These are phyloP conservation scores for Anser cygnoides DNA, from an alignment of 2,113 vertebrate genomes.

Conservation along the genomic window DNA sequence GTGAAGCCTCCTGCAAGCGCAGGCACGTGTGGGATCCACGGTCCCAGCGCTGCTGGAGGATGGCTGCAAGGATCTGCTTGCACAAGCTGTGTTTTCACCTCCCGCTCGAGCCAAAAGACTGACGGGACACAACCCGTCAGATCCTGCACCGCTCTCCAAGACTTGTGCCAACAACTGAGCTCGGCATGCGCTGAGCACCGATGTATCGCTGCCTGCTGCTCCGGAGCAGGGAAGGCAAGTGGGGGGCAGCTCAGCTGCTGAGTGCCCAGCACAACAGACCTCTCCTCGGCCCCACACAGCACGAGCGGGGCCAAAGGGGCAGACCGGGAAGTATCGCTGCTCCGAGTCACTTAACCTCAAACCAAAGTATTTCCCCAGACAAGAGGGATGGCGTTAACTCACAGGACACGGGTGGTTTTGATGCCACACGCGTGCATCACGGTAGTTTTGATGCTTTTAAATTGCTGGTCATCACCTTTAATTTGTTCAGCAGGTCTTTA, in stretches of 20 bases:
- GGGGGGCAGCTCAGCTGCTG: not conserved
- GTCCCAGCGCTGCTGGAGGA: too few relatives aligned
- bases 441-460: not conserved
- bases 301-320: not conserved
- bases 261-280: too few relatives aligned
- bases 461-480: not conserved
- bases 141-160: too few relatives aligned
- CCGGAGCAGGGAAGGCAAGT: rapidly evolving
- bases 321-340: rapidly evolving
- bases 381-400: too few relatives aligned
- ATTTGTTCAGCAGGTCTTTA: not conserved
- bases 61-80: rapidly evolving
- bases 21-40: not conserved
- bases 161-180: not conserved
- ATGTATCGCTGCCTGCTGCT: rapidly evolving
- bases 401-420: rapidly evolving
- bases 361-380: not conserved
- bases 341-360: rapidly evolving
- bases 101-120: not conserved
- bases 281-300: not conserved
- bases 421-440: rapidly evolving
- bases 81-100: too few relatives aligned
- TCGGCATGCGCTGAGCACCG: rapidly evolving
- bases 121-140: rapidly evolving
- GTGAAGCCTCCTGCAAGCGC: not conserved